These are phyloP conservation scores for Darevskia mixta DNA, from an alignment of 2,797 vertebrate species.

Conservation along the genomic window DNA sequence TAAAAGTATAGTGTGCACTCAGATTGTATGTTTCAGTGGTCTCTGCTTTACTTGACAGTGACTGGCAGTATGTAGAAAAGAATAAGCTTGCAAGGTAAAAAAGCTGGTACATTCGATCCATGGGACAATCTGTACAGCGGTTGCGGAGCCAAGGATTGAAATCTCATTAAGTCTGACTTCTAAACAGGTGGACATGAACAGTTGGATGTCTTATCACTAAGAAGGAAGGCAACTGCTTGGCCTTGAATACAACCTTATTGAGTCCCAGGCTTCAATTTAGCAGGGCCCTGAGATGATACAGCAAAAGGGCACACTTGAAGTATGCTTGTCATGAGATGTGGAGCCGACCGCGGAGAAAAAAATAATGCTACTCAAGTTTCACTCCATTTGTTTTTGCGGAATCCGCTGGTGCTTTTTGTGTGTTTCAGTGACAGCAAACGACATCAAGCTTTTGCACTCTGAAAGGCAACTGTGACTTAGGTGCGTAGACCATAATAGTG, in stretches of 20 bases:
- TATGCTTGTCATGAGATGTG: neutral
- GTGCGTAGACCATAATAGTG: neutral
- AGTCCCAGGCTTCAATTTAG: neutral
- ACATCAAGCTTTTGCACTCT: neutral
- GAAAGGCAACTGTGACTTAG: neutral
- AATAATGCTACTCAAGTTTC: constrained; percentile 8
- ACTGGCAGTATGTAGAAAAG: neutral
- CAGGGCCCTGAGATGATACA: neutral
- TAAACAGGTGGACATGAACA: neutral
- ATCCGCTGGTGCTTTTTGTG: neutral
- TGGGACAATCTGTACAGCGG: neutral
- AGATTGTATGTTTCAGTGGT: neutral
- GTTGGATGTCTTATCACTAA: neutral
- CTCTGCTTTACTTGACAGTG: neutral
- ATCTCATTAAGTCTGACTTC: neutral
- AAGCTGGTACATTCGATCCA: neutral
- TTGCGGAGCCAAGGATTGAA: neutral
- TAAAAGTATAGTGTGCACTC: no score
- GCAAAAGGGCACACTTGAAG: neutral
- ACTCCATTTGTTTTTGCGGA: neutral
- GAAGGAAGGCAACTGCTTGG: neutral
- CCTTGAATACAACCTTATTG: neutral
- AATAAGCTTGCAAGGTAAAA: neutral
- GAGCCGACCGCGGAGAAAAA: neutral
- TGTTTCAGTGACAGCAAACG: neutral